Evolutionary conservation across 2,888 invertebrate species (phyloP), one percentile per base, ranked within the genome.

Genomic region (Macropis europaea): DNA sequence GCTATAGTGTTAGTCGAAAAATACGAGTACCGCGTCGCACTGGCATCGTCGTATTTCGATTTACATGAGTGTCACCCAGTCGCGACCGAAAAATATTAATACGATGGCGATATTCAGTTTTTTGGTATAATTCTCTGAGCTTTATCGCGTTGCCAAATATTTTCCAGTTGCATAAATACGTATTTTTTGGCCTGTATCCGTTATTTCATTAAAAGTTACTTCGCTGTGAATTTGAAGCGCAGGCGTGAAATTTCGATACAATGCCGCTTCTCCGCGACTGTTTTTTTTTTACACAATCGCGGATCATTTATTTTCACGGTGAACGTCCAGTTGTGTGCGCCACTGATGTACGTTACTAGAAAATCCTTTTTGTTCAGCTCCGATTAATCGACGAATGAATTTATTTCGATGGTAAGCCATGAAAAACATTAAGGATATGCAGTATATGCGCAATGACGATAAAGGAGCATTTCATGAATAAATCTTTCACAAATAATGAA

Each of bases 141-240:
- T 4, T 36, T 15, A 36, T 28, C 34, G 43, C 9, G 13, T 32
- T 7, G 15, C 5, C 53, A 53, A 47, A 63, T 63, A 48, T 40
- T 54, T 42, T 15, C 24, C 3, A 7, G 2, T 7, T 5, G 19
- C 6, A 34, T 15, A n/a, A 11, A 38, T 13, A 17, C 24, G 22
- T 30, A 34, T 34, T 43, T 63, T 40, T 34, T 40, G 15, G 11
- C 15, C 28, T 19, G 11, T 32, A 32, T 13, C 3, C 30, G 6
- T 3, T 40, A 34, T 32, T 63, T 63, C 54, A 68, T 66, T 52
- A 64, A 60, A 59, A 38, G 50, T 38, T 19, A 40, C 48, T 59
- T 34, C 24, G 11, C 30, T 15, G 17, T 40, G 28, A 40, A 47
- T 57, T 30, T 19, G 3, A 7, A 36, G 19, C 17, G 11, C 17